Conservation (phyloP, 2,113 vertebrate species). For the Pseudorhombus dupliciocellatus region DNA sequence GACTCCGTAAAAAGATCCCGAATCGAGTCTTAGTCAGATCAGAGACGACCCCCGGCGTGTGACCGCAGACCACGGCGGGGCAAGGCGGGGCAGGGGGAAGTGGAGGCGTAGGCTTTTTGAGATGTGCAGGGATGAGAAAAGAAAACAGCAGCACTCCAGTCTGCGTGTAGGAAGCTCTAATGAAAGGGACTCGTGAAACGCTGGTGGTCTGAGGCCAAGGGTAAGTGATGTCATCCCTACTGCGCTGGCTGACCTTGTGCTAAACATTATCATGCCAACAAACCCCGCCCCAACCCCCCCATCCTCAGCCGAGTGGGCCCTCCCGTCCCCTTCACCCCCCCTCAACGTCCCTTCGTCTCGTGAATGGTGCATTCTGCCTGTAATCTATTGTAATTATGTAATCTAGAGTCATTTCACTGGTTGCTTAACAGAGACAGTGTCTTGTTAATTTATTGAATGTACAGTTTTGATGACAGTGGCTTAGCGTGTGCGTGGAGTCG, state of each 20-base stretch:
- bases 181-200: slow-evolving; percentile 18
- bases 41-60: slow-evolving; percentile 33
- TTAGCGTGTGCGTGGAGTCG: slow-evolving; percentile 50
- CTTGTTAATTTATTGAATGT: slow-evolving; percentile 79
- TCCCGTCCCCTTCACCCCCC: slow-evolving; percentile 2
- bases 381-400: slow-evolving; percentile 75
- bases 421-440: slow-evolving; percentile 63
- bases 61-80: slow-evolving; percentile 14
- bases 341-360: slow-evolving; percentile 43
- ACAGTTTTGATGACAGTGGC: slow-evolving; percentile 74
- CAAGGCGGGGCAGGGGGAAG: neutral
- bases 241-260: slow-evolving; percentile 48
- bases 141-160: neutral
- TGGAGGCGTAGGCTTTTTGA: neutral
- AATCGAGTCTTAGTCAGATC: slow-evolving; percentile 46
- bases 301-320: slow-evolving; percentile 40
- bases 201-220: slow-evolving; percentile 26
- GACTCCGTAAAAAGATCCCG: slow-evolving; percentile 1
- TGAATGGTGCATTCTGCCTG: slow-evolving; percentile 68
- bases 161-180: slow-evolving; percentile 25
- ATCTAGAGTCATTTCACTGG: slow-evolving; percentile 69
- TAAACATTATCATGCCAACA: slow-evolving; percentile 44
- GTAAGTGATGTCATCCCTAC: slow-evolving; percentile 59
- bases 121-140: neutral
- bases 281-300: slow-evolving; percentile 26